Evolutionary conservation across 2,113 vertebrate genomes (phyloP), one percentile per base, ranked within the genome.

Genomic region (Dicentrarchus labrax): DNA sequence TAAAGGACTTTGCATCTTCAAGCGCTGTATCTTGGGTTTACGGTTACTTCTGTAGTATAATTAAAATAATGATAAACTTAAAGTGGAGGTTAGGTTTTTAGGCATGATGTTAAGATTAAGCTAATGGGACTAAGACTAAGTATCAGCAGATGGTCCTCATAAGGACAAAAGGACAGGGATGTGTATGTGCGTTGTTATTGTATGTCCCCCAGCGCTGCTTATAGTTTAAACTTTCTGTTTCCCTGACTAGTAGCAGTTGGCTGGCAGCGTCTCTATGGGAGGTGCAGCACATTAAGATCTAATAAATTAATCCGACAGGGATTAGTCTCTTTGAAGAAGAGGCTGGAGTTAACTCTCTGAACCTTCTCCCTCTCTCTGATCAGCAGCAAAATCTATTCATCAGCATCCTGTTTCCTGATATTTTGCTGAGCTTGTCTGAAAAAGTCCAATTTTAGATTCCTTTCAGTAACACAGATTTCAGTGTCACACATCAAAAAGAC

Each of bases 281-380:
- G 64, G 84, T 81, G 81, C 72, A 66, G 54, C 73, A 91, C 72
- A 81, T 91, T 91, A 91, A 67, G 64, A 88, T 74, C 83, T 80
- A 85, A 89, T 88, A 90, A 90, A 89, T 88, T 41, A 85, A 87
- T 79, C 59, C 85, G 5, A 80, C 62, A 78, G 86, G 88, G 83
- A 88, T 85, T 86, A 84, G 54, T 70, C 86, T 82, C 83, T 86
- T 83, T 91, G 86, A 92, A 93, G 86, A 84, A 86, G 83, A 60
- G 83, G 81, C 64, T 78, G 79, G 65, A 86, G 81, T 78, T 17
- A 6, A 85, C 81, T 77, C 70, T 17, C 19, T 78, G 57, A 84
- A 76, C 81, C 59, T 16, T 59, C 57, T 77, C 60, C 41, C 74
- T 30, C 64, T 57, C 73, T 59, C 57, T 61, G 36, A 70, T 80